Percentiles rank a stretch among this genome's conserved stretches.
Conservation (phyloP, 1,140 invertebrate species). For the Bombus impatiens region DNA sequence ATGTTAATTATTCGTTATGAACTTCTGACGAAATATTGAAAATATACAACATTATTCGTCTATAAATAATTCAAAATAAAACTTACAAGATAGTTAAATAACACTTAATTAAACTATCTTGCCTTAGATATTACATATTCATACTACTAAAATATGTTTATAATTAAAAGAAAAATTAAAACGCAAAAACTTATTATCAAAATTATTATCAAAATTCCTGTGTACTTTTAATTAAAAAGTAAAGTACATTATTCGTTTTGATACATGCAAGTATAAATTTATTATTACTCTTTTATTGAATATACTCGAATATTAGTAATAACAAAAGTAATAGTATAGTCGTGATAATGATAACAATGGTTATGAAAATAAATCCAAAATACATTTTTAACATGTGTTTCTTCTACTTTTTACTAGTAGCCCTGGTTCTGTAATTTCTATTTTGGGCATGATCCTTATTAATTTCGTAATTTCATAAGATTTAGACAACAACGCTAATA, state of each 20-base stretch:
- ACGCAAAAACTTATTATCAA: neutral
- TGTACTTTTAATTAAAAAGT: conserved; percentile 56
- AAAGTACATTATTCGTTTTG: conserved; percentile 25
- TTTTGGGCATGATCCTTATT: neutral
- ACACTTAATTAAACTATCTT: conserved; percentile 36
- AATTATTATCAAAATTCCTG: conserved; percentile 24
- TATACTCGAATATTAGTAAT: conserved; percentile 11
- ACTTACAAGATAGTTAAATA: conserved; percentile 30
- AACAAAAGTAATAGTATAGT: conserved; percentile 22
- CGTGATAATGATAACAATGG: conserved; percentile 20
- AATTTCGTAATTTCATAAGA: neutral
- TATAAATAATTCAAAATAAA: conserved; percentile 19
- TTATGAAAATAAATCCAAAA: conserved; percentile 48
- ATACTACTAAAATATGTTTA: conserved; percentile 42
- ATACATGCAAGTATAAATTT: conserved; percentile 31
- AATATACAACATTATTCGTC: conserved; percentile 14
- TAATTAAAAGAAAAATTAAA: conserved; percentile 31
- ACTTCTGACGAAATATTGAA: neutral
- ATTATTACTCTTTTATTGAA: conserved; percentile 35
- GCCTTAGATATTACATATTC: conserved; percentile 35
- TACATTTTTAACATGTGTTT: conserved; percentile 56
- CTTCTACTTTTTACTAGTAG: conserved; percentile 42
- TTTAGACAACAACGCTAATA: neutral
- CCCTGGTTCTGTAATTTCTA: conserved; percentile 44
- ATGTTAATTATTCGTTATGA: neutral